Percentiles rank a stretch among this genome's conserved stretches.
Evolutionary conservation across 2,888 invertebrate species (phyloP).

Genomic region (Ametastegia equiseti): DNA sequence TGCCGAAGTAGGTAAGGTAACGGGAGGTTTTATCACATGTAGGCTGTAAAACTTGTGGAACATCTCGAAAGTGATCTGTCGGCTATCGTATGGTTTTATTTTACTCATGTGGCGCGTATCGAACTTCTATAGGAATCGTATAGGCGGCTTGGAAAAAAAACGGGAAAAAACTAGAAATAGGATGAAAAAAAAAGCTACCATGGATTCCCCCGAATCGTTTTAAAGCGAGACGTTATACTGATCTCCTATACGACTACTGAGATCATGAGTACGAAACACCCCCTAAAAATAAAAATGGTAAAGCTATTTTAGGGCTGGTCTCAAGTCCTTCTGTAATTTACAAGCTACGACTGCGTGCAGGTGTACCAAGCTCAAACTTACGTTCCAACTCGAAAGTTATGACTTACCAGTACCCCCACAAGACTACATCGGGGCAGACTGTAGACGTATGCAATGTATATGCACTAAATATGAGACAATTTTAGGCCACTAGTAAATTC

Average conservation of each 20-base stretch:
- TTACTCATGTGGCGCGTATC: background rate
- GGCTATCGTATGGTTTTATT: constrained; percentile 15
- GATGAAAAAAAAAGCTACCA: background rate
- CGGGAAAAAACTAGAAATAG: background rate
- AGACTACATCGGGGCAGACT: background rate
- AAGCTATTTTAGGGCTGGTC: constrained; percentile 17
- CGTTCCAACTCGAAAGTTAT: constrained; percentile 23
- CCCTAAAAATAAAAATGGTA: constrained; percentile 32
- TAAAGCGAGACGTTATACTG: background rate
- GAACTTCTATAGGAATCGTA: too few species aligned
- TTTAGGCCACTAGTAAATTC: constrained; percentile 36
- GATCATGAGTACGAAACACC: constrained; percentile 32
- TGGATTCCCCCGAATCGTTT: constrained; percentile 17
- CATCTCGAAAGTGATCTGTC: background rate
- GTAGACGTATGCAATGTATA: constrained; percentile 10
- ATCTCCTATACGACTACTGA: constrained; percentile 11
- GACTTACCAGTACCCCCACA: constrained; percentile 31
- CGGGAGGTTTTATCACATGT: background rate
- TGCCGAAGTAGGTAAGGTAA: background rate
- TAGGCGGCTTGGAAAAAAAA: background rate
- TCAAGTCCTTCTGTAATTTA: constrained; percentile 54
- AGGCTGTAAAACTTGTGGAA: background rate
- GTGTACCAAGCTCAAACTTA: constrained; percentile 54
- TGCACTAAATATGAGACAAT: constrained; percentile 27
- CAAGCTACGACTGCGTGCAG: constrained; percentile 57